Evolutionary conservation across 2,113 vertebrate genomes (phyloP).

Genomic region (Ciconia maguari): DNA sequence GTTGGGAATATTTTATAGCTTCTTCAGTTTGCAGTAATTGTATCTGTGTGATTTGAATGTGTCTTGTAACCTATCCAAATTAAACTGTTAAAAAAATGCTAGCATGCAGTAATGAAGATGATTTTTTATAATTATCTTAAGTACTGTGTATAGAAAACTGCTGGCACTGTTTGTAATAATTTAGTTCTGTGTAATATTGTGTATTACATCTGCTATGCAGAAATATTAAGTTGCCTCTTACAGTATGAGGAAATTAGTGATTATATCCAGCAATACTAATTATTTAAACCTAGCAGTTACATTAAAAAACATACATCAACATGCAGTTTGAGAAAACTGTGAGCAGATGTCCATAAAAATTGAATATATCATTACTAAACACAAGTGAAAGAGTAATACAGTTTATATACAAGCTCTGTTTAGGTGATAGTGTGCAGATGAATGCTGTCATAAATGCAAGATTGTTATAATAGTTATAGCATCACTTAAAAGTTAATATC

Average conservation of each 20-base stretch:
- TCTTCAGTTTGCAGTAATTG: slow-evolving; percentile 73
- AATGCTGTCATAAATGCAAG: slow-evolving; percentile 51
- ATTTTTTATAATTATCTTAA: slow-evolving; percentile 81
- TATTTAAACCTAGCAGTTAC: slow-evolving; percentile 69
- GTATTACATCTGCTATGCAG: slow-evolving; percentile 70
- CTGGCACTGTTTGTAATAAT: slow-evolving; percentile 75
- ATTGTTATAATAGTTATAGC: slow-evolving; percentile 54
- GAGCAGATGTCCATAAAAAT: slow-evolving; percentile 63
- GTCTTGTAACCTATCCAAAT: slow-evolving; percentile 80
- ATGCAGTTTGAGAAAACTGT: slow-evolving; percentile 13
- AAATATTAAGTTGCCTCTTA: slow-evolving; percentile 75
- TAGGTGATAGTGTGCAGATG: slow-evolving; percentile 9
- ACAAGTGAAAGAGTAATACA: slow-evolving; percentile 16
- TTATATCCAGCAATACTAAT: slow-evolving; percentile 68
- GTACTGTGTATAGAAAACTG: slow-evolving; percentile 76
- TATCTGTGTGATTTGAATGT: slow-evolving; percentile 74
- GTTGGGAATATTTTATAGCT: slow-evolving; percentile 74
- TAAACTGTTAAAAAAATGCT: slow-evolving; percentile 77
- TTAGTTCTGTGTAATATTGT: slow-evolving; percentile 69
- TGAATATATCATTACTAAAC: slow-evolving; percentile 53
- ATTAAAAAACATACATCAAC: slow-evolving; percentile 51
- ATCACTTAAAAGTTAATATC: slow-evolving; percentile 65
- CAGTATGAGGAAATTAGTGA: slow-evolving; percentile 64
- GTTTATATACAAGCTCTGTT: slow-evolving; percentile 34
- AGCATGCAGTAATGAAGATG: slow-evolving; percentile 75